Base-by-base conservation (phyloP, 2,888 invertebrate species). In the Nesidiocoris tenuis region DNA sequence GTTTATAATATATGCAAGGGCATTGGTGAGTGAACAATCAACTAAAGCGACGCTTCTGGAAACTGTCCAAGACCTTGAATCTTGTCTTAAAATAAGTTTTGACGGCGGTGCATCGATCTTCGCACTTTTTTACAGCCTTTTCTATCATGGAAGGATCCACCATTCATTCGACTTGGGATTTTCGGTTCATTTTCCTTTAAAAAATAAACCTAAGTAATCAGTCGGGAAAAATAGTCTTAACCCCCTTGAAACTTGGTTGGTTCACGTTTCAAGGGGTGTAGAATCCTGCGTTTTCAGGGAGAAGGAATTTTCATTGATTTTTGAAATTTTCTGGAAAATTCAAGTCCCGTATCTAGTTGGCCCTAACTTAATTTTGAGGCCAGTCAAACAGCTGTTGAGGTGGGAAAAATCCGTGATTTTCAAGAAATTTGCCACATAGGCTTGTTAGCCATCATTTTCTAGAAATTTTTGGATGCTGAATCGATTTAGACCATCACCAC, bases 1-100 rank as follows among this genome's bases (percentile, higher is more conserved):
- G 22, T 23, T 24, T n/a, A 22, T 65, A 39, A 24, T 65, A 65
- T 24, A 67, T 19, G 56, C n/a, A 39, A 12, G 39, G 39, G 12
- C 39, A 22, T 19, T n/a, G 5, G 19, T n/a, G 55, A 17, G 22
- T 12, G 23, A 67, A 67, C 56, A 67, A 67, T 67, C 39, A 67
- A 67, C 1, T 19, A 21, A 19, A 55, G 21, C 67, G 55, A 16
- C 16, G 22, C 56, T 67, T 66, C 19, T 67, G 67, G 67, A 56
- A 55, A 55, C 56, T 22, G 21, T 67, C 67, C 67, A 67, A 22
- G 67, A 21, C 67, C 67, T 67, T 56, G 67, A 67, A 56, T 18
- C 16, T 22, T 1, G 55, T 56, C 21, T 55, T 22, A 18, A 67
- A 67, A 67, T 67, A 67, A 39, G 67, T 21, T 67, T 21, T 55